Base-by-base conservation (phyloP, 35 echinoderm and acorn worm genomes). In the Lytechinus pictus region DNA sequence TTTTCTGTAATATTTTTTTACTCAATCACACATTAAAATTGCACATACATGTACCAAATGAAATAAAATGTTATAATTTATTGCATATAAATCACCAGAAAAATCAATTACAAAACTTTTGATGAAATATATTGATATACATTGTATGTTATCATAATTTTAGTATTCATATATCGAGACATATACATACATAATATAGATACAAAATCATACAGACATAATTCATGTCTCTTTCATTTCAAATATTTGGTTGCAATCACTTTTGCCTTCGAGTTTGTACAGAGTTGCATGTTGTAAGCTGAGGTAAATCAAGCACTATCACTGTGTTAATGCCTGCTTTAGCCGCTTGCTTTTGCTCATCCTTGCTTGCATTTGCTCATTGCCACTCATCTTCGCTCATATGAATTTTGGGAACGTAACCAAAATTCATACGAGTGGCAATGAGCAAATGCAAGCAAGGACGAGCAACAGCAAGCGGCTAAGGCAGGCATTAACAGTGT, bases 101-200 rank as follows among this genome's bases (percentile, higher is more conserved):
- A n/a, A 92, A 52, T 54, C 16, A 92, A 19, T 52, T 19, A 92
- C 52, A 21, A 52, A 92, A 92, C 33, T 54, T 27, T 54, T 54
- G 52, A 52, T 21, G 28, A 92, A 21, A 55, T 55, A 92, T 54
- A 79, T 79, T 11, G 27, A 27, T 54, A 92, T 92, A 92, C 90
- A 54, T 52, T 53, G 19, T 92, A 54, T 92, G 27, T 92, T 55
- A 92, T 52, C 19, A 92, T 92, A 24, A 55, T 92, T 92, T 54
- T 13, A 54, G 54, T 92, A 92, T 54, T 92, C 90, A 55, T 19
- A 52, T 55, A 44, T 44, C 33, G 33, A 44, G 33, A 52, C 52
- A 52, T 19, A 27, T 19, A 54, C 54, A 24, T 54, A 54, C 52
- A 54, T 92, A 52, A 91, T 52, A 92, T 27, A 19, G 52, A 54